Evolutionary conservation across 2,797 vertebrate genomes (phyloP).

Genomic region (Fratercula arctica): DNA sequence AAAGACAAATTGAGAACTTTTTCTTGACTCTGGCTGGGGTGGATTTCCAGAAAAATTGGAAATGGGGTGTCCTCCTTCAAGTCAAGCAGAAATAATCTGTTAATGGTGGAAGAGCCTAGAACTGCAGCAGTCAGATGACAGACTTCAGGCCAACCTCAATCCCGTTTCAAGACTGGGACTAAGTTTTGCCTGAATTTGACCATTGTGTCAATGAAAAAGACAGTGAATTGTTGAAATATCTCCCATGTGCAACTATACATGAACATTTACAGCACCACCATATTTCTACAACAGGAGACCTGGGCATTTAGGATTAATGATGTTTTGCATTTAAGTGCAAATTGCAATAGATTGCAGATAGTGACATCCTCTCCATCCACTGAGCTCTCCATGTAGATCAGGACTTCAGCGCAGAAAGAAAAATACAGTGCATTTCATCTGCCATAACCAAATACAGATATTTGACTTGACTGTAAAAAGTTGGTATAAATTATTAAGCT

Average conservation of each 20-base stretch:
- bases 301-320: neutral
- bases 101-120: neutral
- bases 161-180: neutral
- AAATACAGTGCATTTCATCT: neutral
- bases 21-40: neutral
- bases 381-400: neutral
- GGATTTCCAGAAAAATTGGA: neutral
- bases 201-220: neutral
- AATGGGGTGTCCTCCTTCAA: neutral
- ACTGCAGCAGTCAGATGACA: neutral
- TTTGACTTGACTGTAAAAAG: neutral
- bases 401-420: neutral
- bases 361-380: neutral
- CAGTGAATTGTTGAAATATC: neutral
- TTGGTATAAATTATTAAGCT: neutral
- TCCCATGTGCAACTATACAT: neutral
- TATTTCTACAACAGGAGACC: neutral
- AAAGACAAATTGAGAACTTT: fast-evolving
- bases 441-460: neutral
- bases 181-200: neutral
- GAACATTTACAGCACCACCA: neutral
- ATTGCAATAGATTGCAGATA: neutral
- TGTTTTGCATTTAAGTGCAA: neutral
- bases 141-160: neutral
- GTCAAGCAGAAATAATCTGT: neutral